A percentile compares a stretch with the other conserved stretches of the same genome.
These are phyloP conservation scores for Empidonax traillii DNA, from an alignment of 2,113 vertebrate species.

Conservation along the genomic window DNA sequence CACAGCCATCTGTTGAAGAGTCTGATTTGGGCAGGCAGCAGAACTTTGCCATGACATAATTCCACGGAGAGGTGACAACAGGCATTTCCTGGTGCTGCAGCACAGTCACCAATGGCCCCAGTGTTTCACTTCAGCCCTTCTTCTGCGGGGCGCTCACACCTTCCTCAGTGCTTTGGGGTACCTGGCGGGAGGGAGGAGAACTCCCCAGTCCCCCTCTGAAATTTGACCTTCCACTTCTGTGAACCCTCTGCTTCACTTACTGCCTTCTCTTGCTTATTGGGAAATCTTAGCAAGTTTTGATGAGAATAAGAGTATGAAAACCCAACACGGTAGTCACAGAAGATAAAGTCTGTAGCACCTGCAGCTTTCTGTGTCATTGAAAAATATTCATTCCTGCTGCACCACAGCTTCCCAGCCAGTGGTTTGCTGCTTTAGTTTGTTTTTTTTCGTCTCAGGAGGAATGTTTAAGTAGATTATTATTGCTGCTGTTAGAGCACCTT, in stretches of 20 bases:
- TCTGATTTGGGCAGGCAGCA: conserved; percentile 26
- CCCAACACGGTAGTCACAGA: neutral
- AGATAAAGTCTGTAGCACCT: neutral
- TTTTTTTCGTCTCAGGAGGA: neutral
- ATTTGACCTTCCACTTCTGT: neutral
- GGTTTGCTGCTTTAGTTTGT: neutral
- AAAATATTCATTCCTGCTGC: neutral
- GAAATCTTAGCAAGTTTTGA: neutral
- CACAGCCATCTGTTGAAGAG: conserved; percentile 47
- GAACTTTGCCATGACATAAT: conserved; percentile 46
- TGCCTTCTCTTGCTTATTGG: neutral
- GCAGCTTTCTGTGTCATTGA: neutral
- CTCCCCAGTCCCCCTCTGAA: neutral
- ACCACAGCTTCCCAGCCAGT: neutral
- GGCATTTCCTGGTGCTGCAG: neutral
- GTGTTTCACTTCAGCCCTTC: neutral
- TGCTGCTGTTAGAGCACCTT: neutral
- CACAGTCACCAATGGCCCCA: neutral
- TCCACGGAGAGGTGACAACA: neutral
- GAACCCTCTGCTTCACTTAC: neutral
- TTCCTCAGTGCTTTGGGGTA: neutral
- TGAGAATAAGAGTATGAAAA: neutral
- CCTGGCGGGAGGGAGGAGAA: neutral
- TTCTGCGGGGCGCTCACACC: neutral
- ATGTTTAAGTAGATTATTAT: neutral